These are phyloP conservation scores for Tipula confusa DNA, from an alignment of 2,888 invertebrate genomes.

Conservation along the genomic window DNA sequence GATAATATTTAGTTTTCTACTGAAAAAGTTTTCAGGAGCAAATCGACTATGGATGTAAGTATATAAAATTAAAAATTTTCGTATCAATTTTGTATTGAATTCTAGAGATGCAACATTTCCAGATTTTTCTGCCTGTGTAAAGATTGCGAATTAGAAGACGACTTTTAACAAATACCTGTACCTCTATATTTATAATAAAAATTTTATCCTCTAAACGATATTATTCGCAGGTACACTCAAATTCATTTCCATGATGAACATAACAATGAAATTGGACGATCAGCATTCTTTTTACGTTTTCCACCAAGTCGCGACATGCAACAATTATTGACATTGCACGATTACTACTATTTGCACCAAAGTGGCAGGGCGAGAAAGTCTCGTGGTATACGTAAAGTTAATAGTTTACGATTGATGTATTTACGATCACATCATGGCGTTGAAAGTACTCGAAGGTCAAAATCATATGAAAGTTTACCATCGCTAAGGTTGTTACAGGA, in stretches of 20 bases:
- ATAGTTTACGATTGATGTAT: background rate
- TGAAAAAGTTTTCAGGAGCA: background rate
- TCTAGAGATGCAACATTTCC: background rate
- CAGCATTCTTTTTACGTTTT: background rate
- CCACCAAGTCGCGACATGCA: background rate
- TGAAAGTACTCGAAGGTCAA: background rate
- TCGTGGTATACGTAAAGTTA: background rate
- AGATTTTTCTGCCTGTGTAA: background rate
- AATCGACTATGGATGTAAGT: background rate
- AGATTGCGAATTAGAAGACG: background rate
- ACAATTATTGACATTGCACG: background rate
- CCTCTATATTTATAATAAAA: too few relatives aligned
- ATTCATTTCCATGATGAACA: background rate
- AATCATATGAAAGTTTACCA: background rate
- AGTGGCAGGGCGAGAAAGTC: background rate
- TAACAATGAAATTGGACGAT: conserved; percentile 9
- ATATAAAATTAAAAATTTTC: background rate
- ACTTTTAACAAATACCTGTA: background rate
- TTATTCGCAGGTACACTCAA: background rate
- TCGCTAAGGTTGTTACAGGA: background rate
- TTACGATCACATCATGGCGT: background rate
- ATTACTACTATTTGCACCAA: background rate
- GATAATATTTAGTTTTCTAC: background rate
- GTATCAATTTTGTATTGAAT: background rate
- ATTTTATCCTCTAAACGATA: background rate